A percentile compares a stretch with the other conserved stretches of the same genome.
These are phyloP conservation scores for Anser cygnoides DNA, from an alignment of 2,113 vertebrate genomes.

Conservation along the genomic window DNA sequence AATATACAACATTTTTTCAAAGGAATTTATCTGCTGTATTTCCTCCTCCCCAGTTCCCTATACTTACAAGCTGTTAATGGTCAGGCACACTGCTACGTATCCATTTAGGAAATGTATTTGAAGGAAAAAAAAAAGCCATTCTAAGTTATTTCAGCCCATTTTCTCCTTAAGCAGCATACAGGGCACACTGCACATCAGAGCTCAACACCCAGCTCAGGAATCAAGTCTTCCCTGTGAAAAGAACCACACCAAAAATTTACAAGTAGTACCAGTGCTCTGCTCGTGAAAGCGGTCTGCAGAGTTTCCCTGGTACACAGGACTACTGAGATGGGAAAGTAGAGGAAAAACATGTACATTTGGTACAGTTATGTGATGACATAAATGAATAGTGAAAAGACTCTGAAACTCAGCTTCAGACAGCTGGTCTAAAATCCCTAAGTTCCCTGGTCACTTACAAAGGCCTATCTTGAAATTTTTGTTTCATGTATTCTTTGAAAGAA, in stretches of 20 bases:
- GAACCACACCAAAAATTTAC: neutral
- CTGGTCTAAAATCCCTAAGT: neutral
- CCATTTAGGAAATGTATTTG: neutral
- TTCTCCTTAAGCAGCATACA: neutral
- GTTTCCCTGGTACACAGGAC: neutral
- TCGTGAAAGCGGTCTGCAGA: fast-evolving
- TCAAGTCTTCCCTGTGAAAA: neutral
- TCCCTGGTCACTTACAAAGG: neutral
- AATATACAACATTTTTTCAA: neutral
- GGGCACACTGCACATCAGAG: neutral
- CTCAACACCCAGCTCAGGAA: neutral
- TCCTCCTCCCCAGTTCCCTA: neutral
- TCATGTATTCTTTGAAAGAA: neutral
- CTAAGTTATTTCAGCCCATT: neutral
- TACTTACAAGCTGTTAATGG: neutral
- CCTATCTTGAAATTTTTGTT: neutral
- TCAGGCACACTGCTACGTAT: neutral
- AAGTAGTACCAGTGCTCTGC: fast-evolving
- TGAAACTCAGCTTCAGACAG: neutral
- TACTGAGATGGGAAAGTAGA: neutral
- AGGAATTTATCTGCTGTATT: neutral
- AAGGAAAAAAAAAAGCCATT: neutral
- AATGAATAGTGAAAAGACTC: neutral
- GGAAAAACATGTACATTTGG: neutral
- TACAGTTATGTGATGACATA: neutral